Evolutionary conservation across 1,140 invertebrate genomes (phyloP), one percentile per base, ranked within the genome.

Genomic region (Thereuonema tuberculata): DNA sequence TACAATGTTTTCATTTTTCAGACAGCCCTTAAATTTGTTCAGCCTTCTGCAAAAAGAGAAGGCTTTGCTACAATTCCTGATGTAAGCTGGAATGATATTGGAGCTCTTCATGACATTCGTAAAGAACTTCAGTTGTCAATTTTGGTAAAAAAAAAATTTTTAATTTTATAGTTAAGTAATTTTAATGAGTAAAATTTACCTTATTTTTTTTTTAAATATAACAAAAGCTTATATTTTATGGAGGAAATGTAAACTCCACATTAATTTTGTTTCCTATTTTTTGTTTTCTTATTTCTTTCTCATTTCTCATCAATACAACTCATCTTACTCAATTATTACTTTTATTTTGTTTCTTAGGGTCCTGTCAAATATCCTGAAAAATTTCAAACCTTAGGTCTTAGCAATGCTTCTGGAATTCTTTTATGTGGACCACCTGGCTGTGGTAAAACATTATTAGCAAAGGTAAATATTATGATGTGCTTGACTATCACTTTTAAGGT

Each of bases 41-140:
- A 89, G 71, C 93, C 93, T n/a, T 93, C 91, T 50, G 85, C 91
- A 0, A 95, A 95, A 65, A 78, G 94, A 63, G 95, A 99, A 80
- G 96, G 96, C 52, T 98, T 99, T 76, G 88, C 90, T 2, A 96
- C 93, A 5, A 90, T 99, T 21, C 95, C 96, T 14, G 90, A 97
- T 78, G 87, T 92, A 0, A 94, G 89, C 0, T 99, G 96, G 96
- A 83, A 92, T 62, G 93, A 99, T 76, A 83, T 99, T 66, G 97
- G 97, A 1, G 95, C 94, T 1, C 71, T 99, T 12, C 79, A 81
- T 29, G 80, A 90, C 70, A 86, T 99, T 43, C 76, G 93, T 56
- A 82, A 93, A 66, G 89, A 97, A 70, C 76, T 99, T 21, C 82
- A 94, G 72, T 77, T 92, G 69, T 83, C 89, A 47, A 93, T 99